Base-by-base conservation (phyloP, 2,797 vertebrate genomes). In the Sarcoramphus papa region DNA sequence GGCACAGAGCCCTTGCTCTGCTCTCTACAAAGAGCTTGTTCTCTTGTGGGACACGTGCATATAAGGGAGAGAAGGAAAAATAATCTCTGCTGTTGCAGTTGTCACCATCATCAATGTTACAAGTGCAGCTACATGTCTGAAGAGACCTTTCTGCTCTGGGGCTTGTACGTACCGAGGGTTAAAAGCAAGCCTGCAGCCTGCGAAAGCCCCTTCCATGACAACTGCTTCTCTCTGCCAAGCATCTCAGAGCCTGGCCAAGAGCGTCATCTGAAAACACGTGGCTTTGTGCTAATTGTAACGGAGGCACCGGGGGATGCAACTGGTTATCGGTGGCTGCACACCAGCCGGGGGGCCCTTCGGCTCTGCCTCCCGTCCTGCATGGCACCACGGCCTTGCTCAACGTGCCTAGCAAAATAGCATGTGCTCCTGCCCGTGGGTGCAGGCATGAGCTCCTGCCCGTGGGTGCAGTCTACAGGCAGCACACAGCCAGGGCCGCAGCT, bases 391-490 rank as follows among this genome's bases (percentile, higher is more conserved):
- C 28, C 35, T 10, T 1, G 15, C 65, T 30, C n/a, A 5, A 23
- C 0, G 0, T 27, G 23, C 12, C 40, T 19, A 14, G 10, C 23
- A 21, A 25, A 31, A 28, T 1, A 6, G 30, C 0, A 0, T 0
- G 2, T 6, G 19, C 48, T 41, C 40, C 77, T 5, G 8, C 6
- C 48, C 12, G 0, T 3, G 3, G 20, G 17, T 8, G 8, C 74
- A 12, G n/a, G 64, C 23, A 5, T 1, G 13, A 48, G 20, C n/a
- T 59, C 24, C 59, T 35, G 51, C 27, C 63, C 6, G 1, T 1
- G 14, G 40, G 53, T 24, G 24, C 13, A 11, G 56, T 64, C 17
- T 13, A 22, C 57, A 14, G 65, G 65, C 43, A 45, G 80, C 43
- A 1, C 31, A 7, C 3, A 0, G 56, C 50, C 63, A 68, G 48